Evolutionary conservation across 2,888 invertebrate genomes (phyloP).

Genomic region (Bombylius major): DNA sequence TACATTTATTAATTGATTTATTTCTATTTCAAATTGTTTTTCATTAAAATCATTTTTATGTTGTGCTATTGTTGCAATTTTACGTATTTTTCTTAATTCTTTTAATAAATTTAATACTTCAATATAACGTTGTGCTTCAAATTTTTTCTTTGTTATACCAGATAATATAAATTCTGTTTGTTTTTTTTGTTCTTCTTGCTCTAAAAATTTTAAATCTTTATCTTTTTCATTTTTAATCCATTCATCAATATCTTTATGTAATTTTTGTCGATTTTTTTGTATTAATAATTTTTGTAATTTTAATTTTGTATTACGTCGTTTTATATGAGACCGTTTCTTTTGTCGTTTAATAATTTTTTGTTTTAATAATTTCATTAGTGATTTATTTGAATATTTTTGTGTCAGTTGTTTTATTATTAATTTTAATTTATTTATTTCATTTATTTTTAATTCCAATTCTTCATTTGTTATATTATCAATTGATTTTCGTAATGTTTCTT

Average conservation of each 20-base stretch:
- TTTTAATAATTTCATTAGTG: neutral
- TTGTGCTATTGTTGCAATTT: conserved; percentile 24
- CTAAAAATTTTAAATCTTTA: conserved; percentile 44
- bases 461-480: neutral
- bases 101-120: conserved; percentile 49
- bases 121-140: conserved; percentile 53
- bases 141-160: conserved; percentile 56
- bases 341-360: neutral
- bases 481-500: neutral
- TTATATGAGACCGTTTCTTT: conserved; percentile 35
- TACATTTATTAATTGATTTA: conserved; percentile 41
- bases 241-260: conserved; percentile 50
- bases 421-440: neutral
- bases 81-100: conserved; percentile 45
- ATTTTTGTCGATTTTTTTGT: conserved; percentile 36
- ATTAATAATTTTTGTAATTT: conserved; percentile 35
- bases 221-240: conserved; percentile 52
- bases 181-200: conserved; percentile 52
- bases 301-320: conserved; percentile 33
- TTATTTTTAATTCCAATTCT: neutral
- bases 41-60: conserved; percentile 3
- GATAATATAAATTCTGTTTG: conserved; percentile 57
- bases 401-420: neutral
- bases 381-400: neutral
- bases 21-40: conserved; percentile 10